A percentile compares a stretch with the other conserved stretches of the same genome.
phyloP scores from a whole-genome alignment of 37 sponge, comb jelly and placozoan species.

The Mnemiopsis leidyi region DNA sequence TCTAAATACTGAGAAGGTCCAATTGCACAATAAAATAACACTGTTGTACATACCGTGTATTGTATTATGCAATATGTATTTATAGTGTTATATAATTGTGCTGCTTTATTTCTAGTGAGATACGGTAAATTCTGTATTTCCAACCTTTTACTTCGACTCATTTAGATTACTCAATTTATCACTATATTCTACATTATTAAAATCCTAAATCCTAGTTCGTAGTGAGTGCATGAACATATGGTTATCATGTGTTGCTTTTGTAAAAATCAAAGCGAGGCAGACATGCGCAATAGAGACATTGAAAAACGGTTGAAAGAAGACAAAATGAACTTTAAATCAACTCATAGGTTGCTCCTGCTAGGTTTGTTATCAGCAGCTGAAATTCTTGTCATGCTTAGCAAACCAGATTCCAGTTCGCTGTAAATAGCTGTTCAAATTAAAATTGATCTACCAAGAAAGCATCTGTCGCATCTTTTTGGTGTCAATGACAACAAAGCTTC shows the following conservation, averaged over 20 bases:
- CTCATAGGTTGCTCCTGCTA: constrained; percentile 45
- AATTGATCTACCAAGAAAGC: not conserved
- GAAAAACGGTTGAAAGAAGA: constrained; percentile 27
- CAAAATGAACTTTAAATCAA: constrained; percentile 56
- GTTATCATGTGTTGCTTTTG: not conserved
- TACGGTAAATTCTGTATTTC: no score
- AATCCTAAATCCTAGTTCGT: not conserved
- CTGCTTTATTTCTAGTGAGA: no score
- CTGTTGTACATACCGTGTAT: no score
- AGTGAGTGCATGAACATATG: not conserved
- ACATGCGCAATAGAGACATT: constrained; percentile 28
- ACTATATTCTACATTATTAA: not conserved
- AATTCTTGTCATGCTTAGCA: not conserved
- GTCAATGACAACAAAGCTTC: not conserved
- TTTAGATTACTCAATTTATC: no score
- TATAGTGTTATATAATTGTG: not conserved
- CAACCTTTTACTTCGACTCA: no score
- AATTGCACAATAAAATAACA: no score
- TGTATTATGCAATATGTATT: not conserved
- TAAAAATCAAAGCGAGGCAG: constrained; percentile 5
- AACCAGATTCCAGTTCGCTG: not conserved
- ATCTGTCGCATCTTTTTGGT: not conserved
- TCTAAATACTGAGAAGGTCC: no score
- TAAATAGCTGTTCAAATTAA: not conserved
- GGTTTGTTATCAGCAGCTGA: constrained; percentile 35